phyloP scores from a whole-genome alignment of 2,113 vertebrate species.

The Hyperoodon ampullatus region DNA sequence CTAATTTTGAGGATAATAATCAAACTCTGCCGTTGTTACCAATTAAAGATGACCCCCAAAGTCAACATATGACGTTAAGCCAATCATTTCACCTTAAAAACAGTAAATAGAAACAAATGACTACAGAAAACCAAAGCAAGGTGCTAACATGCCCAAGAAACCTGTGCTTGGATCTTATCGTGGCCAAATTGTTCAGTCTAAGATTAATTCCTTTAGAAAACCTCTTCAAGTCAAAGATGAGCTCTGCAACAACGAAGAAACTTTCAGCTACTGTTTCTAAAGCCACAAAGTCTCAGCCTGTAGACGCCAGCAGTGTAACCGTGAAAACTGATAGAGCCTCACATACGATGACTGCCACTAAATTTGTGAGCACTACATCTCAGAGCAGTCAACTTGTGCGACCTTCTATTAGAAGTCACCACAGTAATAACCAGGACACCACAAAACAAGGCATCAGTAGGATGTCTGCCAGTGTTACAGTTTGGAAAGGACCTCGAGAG shows the following conservation, averaged over 20 bases:
- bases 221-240: constrained; percentile 61
- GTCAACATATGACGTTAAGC: constrained; percentile 80
- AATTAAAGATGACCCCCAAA: constrained; percentile 67
- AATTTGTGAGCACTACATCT: constrained; percentile 18
- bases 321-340: constrained; percentile 57
- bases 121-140: constrained; percentile 78
- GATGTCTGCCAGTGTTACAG: constrained; percentile 13
- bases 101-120: constrained; percentile 79
- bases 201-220: constrained; percentile 93
- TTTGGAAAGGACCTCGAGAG: constrained; percentile 29
- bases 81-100: constrained; percentile 84
- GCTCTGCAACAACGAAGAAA: constrained; percentile 64
- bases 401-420: constrained; percentile 54
- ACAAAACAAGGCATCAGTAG: constrained; percentile 19
- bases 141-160: constrained; percentile 82
- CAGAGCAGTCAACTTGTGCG: constrained; percentile 81
- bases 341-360: constrained; percentile 59
- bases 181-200: constrained; percentile 92
- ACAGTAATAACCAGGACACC: constrained; percentile 6
- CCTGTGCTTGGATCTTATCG: constrained; percentile 90
- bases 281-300: constrained; percentile 34
- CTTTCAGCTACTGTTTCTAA: constrained; percentile 54
- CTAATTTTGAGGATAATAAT: constrained; percentile 33
- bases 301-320: neutral
- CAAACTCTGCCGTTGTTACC: constrained; percentile 38